Evolutionary conservation across 2,113 vertebrate species (phyloP).

Genomic region (Perccottus glenii): DNA sequence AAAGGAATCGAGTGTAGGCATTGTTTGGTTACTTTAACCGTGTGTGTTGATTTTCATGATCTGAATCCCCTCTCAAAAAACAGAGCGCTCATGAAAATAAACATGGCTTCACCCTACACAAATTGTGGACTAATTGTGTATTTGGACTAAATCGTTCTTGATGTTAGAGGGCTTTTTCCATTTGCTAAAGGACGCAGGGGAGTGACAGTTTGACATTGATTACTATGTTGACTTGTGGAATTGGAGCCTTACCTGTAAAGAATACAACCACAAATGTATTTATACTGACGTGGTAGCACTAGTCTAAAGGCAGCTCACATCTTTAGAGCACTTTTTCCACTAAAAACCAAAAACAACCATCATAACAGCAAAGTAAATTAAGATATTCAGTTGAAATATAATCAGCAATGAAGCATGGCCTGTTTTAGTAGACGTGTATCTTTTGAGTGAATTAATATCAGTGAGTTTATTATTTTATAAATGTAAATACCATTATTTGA

Average conservation of each 20-base stretch:
- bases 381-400: slow-evolving; percentile 50
- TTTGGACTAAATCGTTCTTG: slow-evolving; percentile 74
- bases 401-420: slow-evolving; percentile 60
- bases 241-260: slow-evolving; percentile 74
- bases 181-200: slow-evolving; percentile 51
- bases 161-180: slow-evolving; percentile 73
- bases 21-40: slow-evolving; percentile 83
- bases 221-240: slow-evolving; percentile 76
- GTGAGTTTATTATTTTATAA: slow-evolving; percentile 27
- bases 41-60: slow-evolving; percentile 78
- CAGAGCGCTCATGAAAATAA: slow-evolving; percentile 76
- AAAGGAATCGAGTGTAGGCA: slow-evolving; percentile 78
- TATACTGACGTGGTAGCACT: slow-evolving; percentile 54
- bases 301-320: slow-evolving; percentile 48
- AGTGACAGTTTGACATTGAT: slow-evolving; percentile 78
- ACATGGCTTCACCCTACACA: slow-evolving; percentile 76
- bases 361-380: slow-evolving; percentile 52
- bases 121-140: slow-evolving; percentile 80
- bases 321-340: slow-evolving; percentile 42
- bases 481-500: background rate
- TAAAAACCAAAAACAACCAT: slow-evolving; percentile 48
- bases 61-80: slow-evolving; percentile 74
- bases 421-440: slow-evolving; percentile 39
- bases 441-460: slow-evolving; percentile 29
- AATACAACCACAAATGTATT: slow-evolving; percentile 66